Conservation (phyloP, 1,140 invertebrate genomes). For the Drosophila murphyi region DNA sequence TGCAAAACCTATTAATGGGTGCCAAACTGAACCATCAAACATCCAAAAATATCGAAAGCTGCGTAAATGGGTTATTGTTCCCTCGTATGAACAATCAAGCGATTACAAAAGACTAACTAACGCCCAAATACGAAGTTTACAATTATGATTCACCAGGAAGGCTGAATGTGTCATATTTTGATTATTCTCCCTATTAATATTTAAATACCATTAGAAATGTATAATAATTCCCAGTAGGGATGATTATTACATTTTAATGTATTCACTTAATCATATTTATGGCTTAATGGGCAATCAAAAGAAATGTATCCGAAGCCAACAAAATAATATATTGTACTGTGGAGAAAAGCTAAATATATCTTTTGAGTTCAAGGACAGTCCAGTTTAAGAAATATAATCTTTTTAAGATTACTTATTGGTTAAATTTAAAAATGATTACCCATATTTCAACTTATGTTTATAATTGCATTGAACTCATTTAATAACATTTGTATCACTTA, state of each 20-base stretch:
- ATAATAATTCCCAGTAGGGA: too few relatives aligned
- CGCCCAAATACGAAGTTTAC: too few relatives aligned
- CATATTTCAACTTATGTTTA: too few relatives aligned
- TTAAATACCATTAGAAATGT: background rate
- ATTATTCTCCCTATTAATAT: too few relatives aligned
- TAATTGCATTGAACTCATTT: too few relatives aligned
- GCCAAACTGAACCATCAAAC: background rate
- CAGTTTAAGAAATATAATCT: too few relatives aligned
- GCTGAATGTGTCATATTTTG: too few relatives aligned
- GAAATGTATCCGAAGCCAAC: slow-evolving; percentile 25
- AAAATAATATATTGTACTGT: slow-evolving; percentile 34
- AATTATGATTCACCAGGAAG: too few relatives aligned
- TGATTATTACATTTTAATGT: slow-evolving; percentile 22
- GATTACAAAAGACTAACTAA: background rate
- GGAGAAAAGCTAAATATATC: slow-evolving; percentile 15
- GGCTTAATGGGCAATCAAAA: slow-evolving; percentile 25
- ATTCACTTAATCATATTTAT: slow-evolving; percentile 36
- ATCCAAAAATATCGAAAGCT: slow-evolving; percentile 4
- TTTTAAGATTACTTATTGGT: too few relatives aligned
- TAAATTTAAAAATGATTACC: too few relatives aligned
- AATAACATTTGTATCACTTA: too few relatives aligned
- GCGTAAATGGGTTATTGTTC: background rate
- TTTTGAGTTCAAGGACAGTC: slow-evolving; percentile 22
- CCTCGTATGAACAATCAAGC: background rate
- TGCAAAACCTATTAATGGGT: background rate